phyloP scores from a whole-genome alignment of 92 coral and sea anemone genomes.

The Metridium senile region DNA sequence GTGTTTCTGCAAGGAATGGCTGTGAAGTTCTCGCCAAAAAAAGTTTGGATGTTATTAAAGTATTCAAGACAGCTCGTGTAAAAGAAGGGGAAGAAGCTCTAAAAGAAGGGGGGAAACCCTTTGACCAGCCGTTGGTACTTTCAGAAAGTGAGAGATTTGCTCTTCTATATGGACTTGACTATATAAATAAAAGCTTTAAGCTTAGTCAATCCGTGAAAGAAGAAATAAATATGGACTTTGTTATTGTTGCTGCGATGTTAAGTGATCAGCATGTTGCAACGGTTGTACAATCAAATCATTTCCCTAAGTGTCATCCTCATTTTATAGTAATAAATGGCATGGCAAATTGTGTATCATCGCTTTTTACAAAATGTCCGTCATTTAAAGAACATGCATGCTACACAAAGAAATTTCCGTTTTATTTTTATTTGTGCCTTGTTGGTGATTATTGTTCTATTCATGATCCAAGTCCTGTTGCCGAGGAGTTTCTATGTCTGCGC shows the following conservation, averaged over 20 bases:
- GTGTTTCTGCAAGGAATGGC: slow-evolving; percentile 7
- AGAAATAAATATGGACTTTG: not conserved
- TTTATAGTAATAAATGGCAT: too few relatives aligned
- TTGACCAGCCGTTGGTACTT: not conserved
- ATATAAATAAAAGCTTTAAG: not conserved
- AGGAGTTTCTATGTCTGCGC: too few relatives aligned
- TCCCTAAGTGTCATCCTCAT: not conserved
- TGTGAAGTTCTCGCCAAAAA: not conserved
- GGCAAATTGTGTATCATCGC: too few relatives aligned
- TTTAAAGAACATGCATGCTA: too few relatives aligned
- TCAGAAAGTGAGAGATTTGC: slow-evolving; percentile 4
- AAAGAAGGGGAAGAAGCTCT: too few relatives aligned
- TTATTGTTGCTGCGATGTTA: not conserved
- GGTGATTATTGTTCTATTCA: too few relatives aligned
- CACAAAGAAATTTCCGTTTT: too few relatives aligned
- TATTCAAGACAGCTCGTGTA: too few relatives aligned
- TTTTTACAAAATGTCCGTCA: too few relatives aligned
- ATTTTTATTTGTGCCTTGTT: too few relatives aligned
- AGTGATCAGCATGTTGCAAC: not conserved
- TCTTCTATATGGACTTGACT: not conserved
- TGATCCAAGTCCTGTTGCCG: too few relatives aligned
- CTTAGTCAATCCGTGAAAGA: not conserved
- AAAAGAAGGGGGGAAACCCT: not conserved
- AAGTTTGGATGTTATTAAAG: slow-evolving; percentile 12
- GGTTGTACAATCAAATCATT: not conserved